Percentiles rank a stretch among this genome's conserved stretches.
phyloP scores from a whole-genome alignment of 2,797 vertebrate genomes.

The Typhlichthys eigenmanni region DNA sequence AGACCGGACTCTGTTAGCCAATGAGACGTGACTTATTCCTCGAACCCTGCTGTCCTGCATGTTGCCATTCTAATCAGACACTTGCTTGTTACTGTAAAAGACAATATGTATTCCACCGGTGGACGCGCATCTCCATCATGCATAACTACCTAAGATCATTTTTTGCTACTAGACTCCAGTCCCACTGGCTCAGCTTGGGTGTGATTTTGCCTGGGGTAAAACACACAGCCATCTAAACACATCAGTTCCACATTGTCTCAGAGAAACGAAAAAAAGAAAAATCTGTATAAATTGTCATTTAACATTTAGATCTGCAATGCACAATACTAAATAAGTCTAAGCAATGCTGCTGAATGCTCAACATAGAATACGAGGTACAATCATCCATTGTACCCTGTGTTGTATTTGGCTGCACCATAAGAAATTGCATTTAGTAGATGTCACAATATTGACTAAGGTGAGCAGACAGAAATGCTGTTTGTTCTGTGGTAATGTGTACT shows the following conservation, averaged over 20 bases:
- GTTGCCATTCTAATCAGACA: conserved; percentile 12
- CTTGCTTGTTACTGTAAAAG: conserved; percentile 8
- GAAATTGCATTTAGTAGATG: background rate
- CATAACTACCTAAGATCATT: too few species aligned
- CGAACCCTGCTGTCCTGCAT: conserved; percentile 7
- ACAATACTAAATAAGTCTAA: background rate
- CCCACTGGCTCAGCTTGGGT: background rate
- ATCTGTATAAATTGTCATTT: too few species aligned
- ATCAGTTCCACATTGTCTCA: conserved; percentile 21
- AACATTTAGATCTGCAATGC: background rate
- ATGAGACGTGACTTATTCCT: background rate
- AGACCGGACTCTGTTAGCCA: background rate
- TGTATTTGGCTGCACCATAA: background rate
- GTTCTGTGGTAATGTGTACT: background rate
- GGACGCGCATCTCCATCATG: conserved; percentile 1
- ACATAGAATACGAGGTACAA: conserved; percentile 15
- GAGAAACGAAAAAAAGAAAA: too few species aligned
- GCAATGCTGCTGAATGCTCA: conserved; percentile 14
- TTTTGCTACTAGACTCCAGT: too few species aligned
- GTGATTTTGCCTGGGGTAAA: too few species aligned
- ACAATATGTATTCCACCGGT: background rate
- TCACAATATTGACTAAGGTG: background rate
- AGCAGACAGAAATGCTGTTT: background rate
- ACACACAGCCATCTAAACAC: conserved; percentile 7
- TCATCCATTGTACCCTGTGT: background rate